phyloP scores from a whole-genome alignment of 2,113 vertebrate genomes.

The Zootoca vivipara region DNA sequence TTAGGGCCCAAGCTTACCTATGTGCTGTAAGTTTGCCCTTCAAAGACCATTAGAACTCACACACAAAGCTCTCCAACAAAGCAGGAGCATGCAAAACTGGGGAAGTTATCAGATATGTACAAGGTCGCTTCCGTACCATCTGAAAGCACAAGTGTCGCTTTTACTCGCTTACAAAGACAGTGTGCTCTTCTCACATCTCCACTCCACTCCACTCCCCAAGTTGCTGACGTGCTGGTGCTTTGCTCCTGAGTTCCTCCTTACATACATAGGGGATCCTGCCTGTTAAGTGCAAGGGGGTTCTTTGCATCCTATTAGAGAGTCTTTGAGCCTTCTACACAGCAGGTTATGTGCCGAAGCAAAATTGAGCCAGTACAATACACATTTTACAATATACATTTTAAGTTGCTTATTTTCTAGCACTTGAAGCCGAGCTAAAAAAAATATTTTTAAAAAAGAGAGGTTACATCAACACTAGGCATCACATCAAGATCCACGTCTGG shows the following conservation, averaged over 20 bases:
- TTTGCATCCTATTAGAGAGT: too few species aligned
- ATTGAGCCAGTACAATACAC: background rate
- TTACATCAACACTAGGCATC: background rate
- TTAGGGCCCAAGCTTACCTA: background rate
- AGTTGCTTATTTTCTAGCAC: background rate
- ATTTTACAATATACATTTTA: background rate
- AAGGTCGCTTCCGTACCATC: background rate
- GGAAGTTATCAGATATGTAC: background rate
- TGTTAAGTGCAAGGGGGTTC: background rate
- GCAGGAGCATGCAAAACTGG: background rate
- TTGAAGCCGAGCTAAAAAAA: background rate
- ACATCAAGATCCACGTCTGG: too few species aligned
- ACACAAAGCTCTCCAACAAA: background rate
- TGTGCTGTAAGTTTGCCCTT: background rate
- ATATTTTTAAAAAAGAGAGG: too few species aligned
- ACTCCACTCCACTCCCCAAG: background rate
- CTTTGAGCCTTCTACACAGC: background rate
- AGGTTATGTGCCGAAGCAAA: background rate
- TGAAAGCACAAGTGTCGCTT: background rate
- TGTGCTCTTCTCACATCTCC: too few species aligned
- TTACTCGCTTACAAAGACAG: background rate
- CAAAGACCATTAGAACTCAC: background rate
- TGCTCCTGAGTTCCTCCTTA: background rate
- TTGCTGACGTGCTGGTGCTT: background rate
- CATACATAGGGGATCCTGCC: background rate